Conservation (phyloP, 1,140 invertebrate genomes). For the Lucilia sericata region DNA sequence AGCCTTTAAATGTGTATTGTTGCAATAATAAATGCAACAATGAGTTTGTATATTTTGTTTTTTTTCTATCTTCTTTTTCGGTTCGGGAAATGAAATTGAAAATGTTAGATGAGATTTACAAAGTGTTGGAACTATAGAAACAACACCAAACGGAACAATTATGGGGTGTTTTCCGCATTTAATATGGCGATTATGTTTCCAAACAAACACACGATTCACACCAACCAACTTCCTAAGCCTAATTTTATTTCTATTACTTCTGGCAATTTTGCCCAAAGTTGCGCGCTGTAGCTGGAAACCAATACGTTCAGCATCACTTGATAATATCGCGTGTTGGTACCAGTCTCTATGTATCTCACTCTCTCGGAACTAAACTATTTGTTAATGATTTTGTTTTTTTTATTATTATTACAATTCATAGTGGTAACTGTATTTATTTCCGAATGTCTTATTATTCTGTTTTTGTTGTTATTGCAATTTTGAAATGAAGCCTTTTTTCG, state of each 20-base stretch:
- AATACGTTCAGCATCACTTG: slow-evolving; percentile 8
- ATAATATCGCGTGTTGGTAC: slow-evolving; percentile 25
- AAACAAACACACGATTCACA: neutral
- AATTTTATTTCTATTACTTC: slow-evolving; percentile 15
- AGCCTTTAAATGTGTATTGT: neutral
- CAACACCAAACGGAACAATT: slow-evolving; percentile 37
- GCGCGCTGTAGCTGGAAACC: neutral
- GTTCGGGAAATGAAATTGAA: slow-evolving; percentile 14
- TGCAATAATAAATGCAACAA: neutral
- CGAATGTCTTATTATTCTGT: neutral
- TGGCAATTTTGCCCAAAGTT: neutral
- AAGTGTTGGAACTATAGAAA: neutral
- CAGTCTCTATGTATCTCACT: neutral
- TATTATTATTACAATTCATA: no score
- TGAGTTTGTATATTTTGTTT: neutral
- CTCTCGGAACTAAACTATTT: slow-evolving; percentile 5
- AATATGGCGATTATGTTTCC: neutral
- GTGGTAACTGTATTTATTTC: neutral
- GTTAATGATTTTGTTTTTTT: slow-evolving; percentile 6
- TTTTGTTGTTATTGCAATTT: no score
- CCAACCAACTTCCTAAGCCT: neutral
- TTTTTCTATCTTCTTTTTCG: neutral
- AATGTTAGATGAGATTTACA: neutral
- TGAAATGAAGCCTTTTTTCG: no score
- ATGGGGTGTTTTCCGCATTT: slow-evolving; percentile 37